A percentile compares a stretch with the other conserved stretches of the same genome.
These are phyloP conservation scores for Laterallus jamaicensis DNA, from an alignment of 2,113 vertebrate genomes.

Conservation along the genomic window DNA sequence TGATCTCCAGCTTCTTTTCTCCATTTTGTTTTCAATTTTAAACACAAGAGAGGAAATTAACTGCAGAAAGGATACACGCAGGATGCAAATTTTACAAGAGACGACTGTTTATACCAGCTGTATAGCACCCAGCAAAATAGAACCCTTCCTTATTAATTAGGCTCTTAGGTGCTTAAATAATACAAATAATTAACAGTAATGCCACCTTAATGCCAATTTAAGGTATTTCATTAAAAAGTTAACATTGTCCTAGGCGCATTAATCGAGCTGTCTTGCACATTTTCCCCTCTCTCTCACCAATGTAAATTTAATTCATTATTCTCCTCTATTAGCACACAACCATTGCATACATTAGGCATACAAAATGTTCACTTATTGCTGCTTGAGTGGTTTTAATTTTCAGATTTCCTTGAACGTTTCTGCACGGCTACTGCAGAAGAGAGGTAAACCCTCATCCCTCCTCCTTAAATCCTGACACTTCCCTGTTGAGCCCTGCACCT, in stretches of 20 bases:
- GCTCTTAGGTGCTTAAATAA: slow-evolving; percentile 51
- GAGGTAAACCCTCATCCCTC: neutral
- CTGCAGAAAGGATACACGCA: neutral
- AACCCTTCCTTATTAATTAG: slow-evolving; percentile 37
- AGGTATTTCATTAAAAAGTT: slow-evolving; percentile 67
- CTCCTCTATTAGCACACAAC: slow-evolving; percentile 49
- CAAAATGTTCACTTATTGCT: slow-evolving; percentile 62
- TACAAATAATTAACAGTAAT: slow-evolving; percentile 66
- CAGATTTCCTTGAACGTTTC: neutral
- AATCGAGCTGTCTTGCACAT: slow-evolving; percentile 50
- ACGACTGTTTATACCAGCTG: neutral
- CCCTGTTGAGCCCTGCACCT: neutral
- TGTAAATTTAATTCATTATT: slow-evolving; percentile 59
- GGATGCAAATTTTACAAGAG: neutral
- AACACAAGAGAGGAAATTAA: neutral
- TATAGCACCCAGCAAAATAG: slow-evolving; percentile 35
- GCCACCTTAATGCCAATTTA: slow-evolving; percentile 24
- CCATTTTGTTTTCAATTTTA: neutral
- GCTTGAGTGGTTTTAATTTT: slow-evolving; percentile 59
- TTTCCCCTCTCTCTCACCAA: slow-evolving; percentile 36
- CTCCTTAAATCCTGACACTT: neutral
- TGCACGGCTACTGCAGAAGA: neutral
- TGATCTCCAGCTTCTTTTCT: neutral
- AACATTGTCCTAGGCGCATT: slow-evolving; percentile 29
- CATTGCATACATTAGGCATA: slow-evolving; percentile 55